Conservation (phyloP, 2,888 invertebrate genomes). For the Sphaerophoria rueppellii region DNA sequence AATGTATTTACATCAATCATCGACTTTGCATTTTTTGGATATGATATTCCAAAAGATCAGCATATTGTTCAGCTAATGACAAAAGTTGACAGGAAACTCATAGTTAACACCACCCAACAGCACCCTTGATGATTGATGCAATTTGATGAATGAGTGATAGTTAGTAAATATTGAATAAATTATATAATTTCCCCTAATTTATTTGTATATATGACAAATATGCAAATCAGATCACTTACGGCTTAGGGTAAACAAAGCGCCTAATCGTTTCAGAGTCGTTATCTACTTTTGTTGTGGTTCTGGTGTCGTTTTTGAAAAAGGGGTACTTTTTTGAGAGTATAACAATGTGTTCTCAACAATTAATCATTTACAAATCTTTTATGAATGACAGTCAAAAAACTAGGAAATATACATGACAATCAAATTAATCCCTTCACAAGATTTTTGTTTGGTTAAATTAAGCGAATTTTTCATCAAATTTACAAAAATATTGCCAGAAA, state of each 20-base stretch:
- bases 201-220: conserved; percentile 12
- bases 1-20: conserved; percentile 20
- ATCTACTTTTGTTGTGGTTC: conserved; percentile 3
- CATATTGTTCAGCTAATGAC: no score
- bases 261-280: neutral
- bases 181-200: neutral
- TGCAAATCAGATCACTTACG: conserved; percentile 49
- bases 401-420: no score
- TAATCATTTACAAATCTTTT: no score
- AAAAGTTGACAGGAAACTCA: conserved; percentile 44
- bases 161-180: conserved; percentile 7
- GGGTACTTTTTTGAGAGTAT: no score
- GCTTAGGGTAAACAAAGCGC: conserved; percentile 36
- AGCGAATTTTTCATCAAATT: no score
- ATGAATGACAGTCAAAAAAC: no score
- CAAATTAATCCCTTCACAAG: no score
- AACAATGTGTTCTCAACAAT: no score
- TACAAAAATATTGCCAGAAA: no score
- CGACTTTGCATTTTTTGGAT: conserved; percentile 6
- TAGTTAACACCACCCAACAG: conserved; percentile 38
- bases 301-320: no score
- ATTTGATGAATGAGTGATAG: conserved; percentile 46
- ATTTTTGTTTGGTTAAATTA: no score
- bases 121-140: conserved; percentile 44
- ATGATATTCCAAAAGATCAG: neutral